These are phyloP conservation scores for Passer domesticus DNA, from an alignment of 2,113 vertebrate genomes.

Conservation along the genomic window DNA sequence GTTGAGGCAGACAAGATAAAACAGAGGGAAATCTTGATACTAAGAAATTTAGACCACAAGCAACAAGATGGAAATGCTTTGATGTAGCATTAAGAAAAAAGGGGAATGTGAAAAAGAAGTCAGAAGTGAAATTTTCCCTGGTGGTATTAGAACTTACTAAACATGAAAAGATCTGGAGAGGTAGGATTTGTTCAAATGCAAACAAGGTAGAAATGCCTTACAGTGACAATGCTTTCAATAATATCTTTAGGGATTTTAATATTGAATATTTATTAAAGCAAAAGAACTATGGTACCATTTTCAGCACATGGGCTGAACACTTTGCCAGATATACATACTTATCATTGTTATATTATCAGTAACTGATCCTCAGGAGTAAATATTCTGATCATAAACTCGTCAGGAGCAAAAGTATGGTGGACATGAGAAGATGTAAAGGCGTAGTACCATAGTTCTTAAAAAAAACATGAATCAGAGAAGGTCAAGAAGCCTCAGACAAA, in stretches of 20 bases:
- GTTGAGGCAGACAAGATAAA: not conserved
- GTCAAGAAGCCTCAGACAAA: not conserved
- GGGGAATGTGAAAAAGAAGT: not conserved
- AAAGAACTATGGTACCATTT: not conserved
- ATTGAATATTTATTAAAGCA: not conserved
- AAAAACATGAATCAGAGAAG: not conserved
- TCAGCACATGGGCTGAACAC: not conserved
- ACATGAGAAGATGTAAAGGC: not conserved
- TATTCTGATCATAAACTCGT: not conserved
- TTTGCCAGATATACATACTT: not conserved
- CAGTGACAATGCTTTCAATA: not conserved
- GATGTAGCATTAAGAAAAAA: not conserved
- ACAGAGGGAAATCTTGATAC: not conserved
- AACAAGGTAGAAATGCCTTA: not conserved
- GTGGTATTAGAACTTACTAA: not conserved
- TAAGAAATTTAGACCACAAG: not conserved
- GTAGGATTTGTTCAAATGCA: not conserved
- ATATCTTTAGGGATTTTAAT: not conserved
- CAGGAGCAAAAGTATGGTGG: not conserved
- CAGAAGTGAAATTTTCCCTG: not conserved
- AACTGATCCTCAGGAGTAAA: not conserved
- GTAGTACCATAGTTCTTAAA: not conserved
- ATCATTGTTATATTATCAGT: not conserved
- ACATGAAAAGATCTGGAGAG: not conserved
- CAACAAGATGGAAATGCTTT: not conserved